These are phyloP conservation scores for Otus scops DNA, from an alignment of 2,797 vertebrate genomes.

Conservation along the genomic window DNA sequence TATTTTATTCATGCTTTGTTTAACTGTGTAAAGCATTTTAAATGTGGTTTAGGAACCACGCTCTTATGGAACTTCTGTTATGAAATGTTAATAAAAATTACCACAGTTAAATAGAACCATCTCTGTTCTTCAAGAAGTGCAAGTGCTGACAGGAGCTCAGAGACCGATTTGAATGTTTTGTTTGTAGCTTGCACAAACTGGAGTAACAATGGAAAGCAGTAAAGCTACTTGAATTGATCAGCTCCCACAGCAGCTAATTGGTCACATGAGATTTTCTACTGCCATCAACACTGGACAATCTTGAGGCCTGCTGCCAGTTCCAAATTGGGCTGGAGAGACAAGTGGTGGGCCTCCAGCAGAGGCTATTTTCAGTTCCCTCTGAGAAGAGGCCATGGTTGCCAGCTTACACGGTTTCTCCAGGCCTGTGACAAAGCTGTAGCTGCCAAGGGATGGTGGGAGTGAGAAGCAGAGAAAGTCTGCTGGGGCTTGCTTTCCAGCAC, in stretches of 20 bases:
- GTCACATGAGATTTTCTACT: neutral
- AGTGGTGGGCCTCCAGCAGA: accelerated
- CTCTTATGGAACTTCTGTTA: neutral
- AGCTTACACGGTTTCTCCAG: neutral
- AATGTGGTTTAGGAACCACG: neutral
- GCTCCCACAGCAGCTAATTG: neutral
- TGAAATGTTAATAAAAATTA: conserved; percentile 23
- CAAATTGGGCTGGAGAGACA: neutral
- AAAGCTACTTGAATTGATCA: neutral
- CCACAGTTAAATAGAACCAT: neutral
- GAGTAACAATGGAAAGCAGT: neutral
- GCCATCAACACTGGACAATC: neutral
- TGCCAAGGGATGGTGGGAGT: neutral
- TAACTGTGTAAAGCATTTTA: conserved; percentile 17
- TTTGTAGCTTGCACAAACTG: neutral
- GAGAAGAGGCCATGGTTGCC: neutral
- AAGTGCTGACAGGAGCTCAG: neutral
- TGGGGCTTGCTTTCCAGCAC: neutral
- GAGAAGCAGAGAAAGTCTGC: neutral
- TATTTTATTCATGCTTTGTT: conserved; percentile 6
- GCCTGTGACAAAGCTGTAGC: neutral
- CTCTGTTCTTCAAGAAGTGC: neutral
- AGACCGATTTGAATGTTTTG: neutral
- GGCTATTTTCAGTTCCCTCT: neutral
- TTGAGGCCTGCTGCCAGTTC: neutral